Conservation (phyloP, 2,113 vertebrate species). For the Cromileptes altivelis region DNA sequence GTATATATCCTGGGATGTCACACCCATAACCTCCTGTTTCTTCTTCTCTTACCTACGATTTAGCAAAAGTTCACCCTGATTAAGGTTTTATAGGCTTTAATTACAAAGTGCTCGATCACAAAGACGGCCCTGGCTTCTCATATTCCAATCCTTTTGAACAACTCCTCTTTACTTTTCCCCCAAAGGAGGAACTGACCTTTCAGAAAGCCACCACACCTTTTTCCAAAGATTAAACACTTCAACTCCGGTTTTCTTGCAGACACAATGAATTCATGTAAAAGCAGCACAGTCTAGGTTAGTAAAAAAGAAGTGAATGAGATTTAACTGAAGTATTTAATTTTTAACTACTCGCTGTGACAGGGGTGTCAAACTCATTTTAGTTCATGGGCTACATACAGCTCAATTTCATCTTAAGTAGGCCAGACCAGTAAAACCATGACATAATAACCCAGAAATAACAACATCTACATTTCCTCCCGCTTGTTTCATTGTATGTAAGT, state of each 20-base stretch:
- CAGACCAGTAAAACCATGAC: no score
- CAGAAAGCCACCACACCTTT: slow-evolving; percentile 25
- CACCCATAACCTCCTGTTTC: slow-evolving; percentile 8
- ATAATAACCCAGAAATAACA: no score
- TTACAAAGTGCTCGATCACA: slow-evolving; percentile 28
- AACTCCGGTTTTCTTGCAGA: slow-evolving; percentile 11
- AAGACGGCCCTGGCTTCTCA: slow-evolving; percentile 6
- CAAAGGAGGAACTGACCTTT: slow-evolving; percentile 47
- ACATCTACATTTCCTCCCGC: no score
- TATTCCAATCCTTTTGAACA: slow-evolving; percentile 24
- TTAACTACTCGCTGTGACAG: background rate
- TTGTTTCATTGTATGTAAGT: no score
- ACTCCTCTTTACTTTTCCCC: slow-evolving; percentile 12
- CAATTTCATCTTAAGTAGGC: no score
- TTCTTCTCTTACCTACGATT: slow-evolving; percentile 10
- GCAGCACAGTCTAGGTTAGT: background rate
- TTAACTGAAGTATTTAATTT: background rate
- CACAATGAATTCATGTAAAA: slow-evolving; percentile 11
- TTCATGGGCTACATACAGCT: no score
- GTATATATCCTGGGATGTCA: background rate
- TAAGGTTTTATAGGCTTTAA: slow-evolving; percentile 40
- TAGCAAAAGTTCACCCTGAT: slow-evolving; percentile 19
- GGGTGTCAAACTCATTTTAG: no score
- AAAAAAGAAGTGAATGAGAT: background rate
- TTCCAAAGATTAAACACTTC: slow-evolving; percentile 11